A percentile compares a stretch with the other conserved stretches of the same genome.
These are phyloP conservation scores for Drosophila arizonae DNA, from an alignment of 1,140 invertebrate genomes.

Conservation along the genomic window DNA sequence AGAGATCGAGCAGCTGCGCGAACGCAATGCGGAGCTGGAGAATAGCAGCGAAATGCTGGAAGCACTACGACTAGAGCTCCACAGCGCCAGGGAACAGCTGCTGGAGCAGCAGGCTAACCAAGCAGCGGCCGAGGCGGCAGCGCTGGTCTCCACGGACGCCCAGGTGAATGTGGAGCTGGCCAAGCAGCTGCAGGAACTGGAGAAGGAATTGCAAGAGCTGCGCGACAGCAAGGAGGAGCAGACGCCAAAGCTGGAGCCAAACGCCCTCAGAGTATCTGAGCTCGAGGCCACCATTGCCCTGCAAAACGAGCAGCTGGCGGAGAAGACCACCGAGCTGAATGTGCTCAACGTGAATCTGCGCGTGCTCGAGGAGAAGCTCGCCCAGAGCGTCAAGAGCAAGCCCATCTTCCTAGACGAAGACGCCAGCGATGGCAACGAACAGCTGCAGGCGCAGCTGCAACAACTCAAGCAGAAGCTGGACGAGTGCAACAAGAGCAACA, in stretches of 20 bases:
- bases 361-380: constrained; percentile 84
- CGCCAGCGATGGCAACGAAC: constrained; percentile 86
- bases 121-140: background rate
- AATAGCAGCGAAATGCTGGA: constrained; percentile 60
- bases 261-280: constrained; percentile 71
- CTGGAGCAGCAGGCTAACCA: constrained; percentile 90
- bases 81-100: constrained; percentile 80
- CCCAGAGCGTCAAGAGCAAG: constrained; percentile 69
- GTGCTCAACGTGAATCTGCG: constrained; percentile 82
- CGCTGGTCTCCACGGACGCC: constrained; percentile 36
- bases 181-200: constrained; percentile 74
- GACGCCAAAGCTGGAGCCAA: constrained; percentile 7
- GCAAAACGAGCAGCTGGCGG: constrained; percentile 83
- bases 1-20: constrained; percentile 36
- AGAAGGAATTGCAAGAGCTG: constrained; percentile 49
- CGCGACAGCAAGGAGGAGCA: constrained; percentile 41
- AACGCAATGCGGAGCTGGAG: constrained; percentile 53
- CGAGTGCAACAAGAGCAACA: constrained; percentile 90
- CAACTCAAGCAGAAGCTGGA: constrained; percentile 88
- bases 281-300: constrained; percentile 84
- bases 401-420: constrained; percentile 75
- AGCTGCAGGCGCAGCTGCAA: constrained; percentile 86
- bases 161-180: constrained; percentile 74
- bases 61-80: constrained; percentile 65
- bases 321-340: constrained; percentile 84